Evolutionary conservation across 2,113 vertebrate species (phyloP).

Genomic region (Anarrhichthys ocellatus): DNA sequence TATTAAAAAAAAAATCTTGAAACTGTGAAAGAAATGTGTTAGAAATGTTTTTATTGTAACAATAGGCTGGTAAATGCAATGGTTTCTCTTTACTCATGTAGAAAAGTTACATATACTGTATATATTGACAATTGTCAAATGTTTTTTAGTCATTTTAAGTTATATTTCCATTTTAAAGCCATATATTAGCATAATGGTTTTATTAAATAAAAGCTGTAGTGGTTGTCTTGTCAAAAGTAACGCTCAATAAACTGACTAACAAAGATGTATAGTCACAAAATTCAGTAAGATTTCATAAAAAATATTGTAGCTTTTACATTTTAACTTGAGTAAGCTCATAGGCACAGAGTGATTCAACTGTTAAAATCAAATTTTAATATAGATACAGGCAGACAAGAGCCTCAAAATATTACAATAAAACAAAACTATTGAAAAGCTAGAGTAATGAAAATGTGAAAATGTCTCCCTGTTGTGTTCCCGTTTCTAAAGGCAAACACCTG

Average conservation of each 20-base stretch:
- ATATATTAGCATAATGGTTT: not conserved
- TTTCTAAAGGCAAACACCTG: not conserved
- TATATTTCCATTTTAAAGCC: not conserved
- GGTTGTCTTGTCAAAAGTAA: not conserved
- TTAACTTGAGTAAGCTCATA: not conserved
- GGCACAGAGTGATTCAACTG: not conserved
- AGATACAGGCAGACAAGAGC: not conserved
- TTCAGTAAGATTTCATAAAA: not conserved
- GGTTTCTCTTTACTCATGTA: not conserved
- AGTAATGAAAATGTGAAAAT: not conserved
- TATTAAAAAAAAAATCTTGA: conserved; percentile 71
- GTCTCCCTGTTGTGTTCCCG: not conserved
- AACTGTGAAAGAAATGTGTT: conserved; percentile 56
- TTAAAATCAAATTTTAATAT: not conserved
- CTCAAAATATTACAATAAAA: not conserved
- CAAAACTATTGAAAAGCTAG: not conserved
- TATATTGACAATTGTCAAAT: not conserved
- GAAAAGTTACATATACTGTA: too few relatives aligned
- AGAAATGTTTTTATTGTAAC: not conserved
- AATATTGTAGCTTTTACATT: not conserved
- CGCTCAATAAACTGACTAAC: not conserved
- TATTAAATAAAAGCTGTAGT: not conserved
- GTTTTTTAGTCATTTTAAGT: not conserved
- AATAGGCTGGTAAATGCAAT: not conserved
- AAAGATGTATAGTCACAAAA: not conserved